Evolutionary conservation across 2,113 vertebrate species (phyloP).

Genomic region (Gymnogyps californianus): DNA sequence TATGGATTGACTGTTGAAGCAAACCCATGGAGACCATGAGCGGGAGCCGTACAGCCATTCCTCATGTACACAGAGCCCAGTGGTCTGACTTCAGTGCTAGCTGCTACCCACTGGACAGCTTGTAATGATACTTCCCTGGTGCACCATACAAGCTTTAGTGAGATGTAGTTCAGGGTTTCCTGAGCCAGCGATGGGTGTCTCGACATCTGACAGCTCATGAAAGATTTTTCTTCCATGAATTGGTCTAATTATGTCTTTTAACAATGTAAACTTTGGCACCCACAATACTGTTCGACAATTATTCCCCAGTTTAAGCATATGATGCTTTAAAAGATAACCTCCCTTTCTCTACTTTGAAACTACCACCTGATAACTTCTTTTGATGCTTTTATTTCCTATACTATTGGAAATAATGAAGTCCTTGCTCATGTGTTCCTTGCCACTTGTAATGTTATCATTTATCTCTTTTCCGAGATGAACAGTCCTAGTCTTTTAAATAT

Average conservation of each 20-base stretch:
- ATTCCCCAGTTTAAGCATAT: not conserved
- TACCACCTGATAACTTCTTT: not conserved
- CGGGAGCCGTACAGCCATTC: fast-evolving
- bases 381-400: not conserved
- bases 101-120: fast-evolving
- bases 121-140: not conserved
- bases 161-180: not conserved
- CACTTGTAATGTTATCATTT: not conserved
- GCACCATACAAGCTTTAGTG: not conserved
- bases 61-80: fast-evolving
- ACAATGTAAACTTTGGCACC: not conserved
- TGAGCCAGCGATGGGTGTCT: not conserved
- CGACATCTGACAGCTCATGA: not conserved
- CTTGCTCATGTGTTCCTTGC: not conserved
- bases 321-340: not conserved
- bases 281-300: not conserved
- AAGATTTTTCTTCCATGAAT: not conserved
- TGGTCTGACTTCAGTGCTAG: not conserved
- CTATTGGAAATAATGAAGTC: not conserved
- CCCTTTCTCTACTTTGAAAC: not conserved
- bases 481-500: not conserved
- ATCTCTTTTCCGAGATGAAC: not conserved
- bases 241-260: not conserved
- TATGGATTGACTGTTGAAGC: not conserved
- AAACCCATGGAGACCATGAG: fast-evolving